Conservation (phyloP, 2,113 vertebrate genomes). For the Thunnus maccoyii region DNA sequence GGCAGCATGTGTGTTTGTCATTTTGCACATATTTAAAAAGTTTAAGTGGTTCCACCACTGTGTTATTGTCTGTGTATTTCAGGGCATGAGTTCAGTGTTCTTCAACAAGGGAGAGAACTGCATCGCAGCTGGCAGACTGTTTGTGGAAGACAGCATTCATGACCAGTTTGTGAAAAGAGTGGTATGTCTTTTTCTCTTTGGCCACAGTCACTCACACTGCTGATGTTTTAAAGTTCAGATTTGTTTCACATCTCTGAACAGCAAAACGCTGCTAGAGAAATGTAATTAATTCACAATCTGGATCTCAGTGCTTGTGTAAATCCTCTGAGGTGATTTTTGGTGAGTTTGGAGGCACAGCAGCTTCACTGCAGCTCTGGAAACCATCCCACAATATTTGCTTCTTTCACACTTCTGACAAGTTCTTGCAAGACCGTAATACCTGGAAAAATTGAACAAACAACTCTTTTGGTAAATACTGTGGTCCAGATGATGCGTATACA, state of each 20-base stretch:
- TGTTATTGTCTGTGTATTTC: slow-evolving; percentile 23
- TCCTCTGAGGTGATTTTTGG: too few relatives aligned
- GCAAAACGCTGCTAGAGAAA: neutral
- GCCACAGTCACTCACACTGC: neutral
- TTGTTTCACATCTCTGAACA: neutral
- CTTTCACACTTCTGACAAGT: too few relatives aligned
- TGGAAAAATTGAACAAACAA: too few relatives aligned
- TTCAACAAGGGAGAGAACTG: slow-evolving; percentile 95
- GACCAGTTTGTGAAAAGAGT: slow-evolving; percentile 88
- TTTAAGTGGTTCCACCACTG: neutral
- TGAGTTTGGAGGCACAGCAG: too few relatives aligned
- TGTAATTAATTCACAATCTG: too few relatives aligned
- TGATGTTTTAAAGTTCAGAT: neutral
- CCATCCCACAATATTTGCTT: too few relatives aligned
- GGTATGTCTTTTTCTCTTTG: slow-evolving; percentile 73
- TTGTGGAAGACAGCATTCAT: slow-evolving; percentile 89
- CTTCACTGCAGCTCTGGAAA: too few relatives aligned
- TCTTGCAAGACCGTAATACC: too few relatives aligned
- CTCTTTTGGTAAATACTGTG: too few relatives aligned
- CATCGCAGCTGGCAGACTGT: slow-evolving; percentile 90
- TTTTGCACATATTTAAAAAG: neutral
- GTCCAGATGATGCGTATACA: too few relatives aligned
- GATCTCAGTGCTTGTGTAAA: too few relatives aligned
- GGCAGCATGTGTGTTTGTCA: rapidly evolving
- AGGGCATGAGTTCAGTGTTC: slow-evolving; percentile 93